These are phyloP conservation scores for Elegia similella DNA, from an alignment of 2,888 invertebrate species.

Conservation along the genomic window DNA sequence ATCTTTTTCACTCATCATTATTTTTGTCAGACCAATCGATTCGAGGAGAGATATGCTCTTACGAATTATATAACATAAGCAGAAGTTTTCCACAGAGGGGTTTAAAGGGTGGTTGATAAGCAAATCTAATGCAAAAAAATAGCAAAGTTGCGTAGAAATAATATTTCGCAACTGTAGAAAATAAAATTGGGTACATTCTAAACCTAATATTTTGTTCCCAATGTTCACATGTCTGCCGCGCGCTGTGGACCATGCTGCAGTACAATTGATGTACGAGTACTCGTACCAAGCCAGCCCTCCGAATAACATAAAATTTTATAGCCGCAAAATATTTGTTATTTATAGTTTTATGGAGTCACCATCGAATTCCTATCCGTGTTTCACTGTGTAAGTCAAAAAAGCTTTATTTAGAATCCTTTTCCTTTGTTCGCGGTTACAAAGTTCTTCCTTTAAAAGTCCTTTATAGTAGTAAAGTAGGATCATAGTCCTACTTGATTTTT, in stretches of 20 bases:
- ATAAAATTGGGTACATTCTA: background rate
- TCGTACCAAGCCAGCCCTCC: slow-evolving; percentile 47
- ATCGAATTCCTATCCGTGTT: slow-evolving; percentile 43
- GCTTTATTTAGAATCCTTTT: slow-evolving; percentile 16
- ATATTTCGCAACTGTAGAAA: no score
- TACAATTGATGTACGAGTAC: slow-evolving; percentile 57
- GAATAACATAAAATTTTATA: slow-evolving; percentile 72
- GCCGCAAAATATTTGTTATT: slow-evolving; percentile 70
- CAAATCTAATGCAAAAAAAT: no score
- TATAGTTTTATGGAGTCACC: slow-evolving; percentile 65
- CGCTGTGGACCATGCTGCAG: slow-evolving; percentile 25
- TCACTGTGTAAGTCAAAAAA: slow-evolving; percentile 37
- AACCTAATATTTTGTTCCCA: background rate
- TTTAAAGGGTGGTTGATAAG: no score
- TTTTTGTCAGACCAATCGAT: no score
- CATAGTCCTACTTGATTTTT: no score
- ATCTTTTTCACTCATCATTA: background rate
- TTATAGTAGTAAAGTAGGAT: no score
- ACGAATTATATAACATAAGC: no score
- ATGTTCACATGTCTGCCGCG: background rate
- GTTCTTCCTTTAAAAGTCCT: no score
- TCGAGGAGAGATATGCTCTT: no score
- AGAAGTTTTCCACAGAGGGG: no score
- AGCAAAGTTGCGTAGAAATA: no score
- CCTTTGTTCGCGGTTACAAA: background rate